phyloP scores from a whole-genome alignment of 2,113 vertebrate species.

The Brachionichthys hirsutus region DNA sequence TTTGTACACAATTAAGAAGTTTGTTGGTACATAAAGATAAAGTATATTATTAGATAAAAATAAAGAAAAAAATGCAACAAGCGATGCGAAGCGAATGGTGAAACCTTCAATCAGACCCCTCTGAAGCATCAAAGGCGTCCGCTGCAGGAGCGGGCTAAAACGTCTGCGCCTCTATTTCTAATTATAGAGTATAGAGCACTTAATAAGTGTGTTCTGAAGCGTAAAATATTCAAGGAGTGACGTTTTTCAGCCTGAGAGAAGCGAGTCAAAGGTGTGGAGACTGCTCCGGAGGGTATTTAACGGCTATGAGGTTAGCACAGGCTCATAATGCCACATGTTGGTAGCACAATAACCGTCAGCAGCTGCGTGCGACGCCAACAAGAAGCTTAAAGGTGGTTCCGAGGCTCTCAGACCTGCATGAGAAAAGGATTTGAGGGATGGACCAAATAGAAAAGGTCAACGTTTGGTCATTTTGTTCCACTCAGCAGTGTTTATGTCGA shows the following conservation, averaged over 20 bases:
- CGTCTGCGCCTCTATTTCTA: not conserved
- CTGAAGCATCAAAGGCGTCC: not conserved
- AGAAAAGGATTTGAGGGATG: conserved; percentile 24
- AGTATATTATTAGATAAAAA: too few species aligned
- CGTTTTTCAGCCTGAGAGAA: conserved; percentile 58
- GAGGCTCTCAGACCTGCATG: conserved; percentile 24
- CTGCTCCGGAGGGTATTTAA: conserved; percentile 45
- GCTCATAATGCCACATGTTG: conserved; percentile 39
- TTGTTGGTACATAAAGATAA: too few species aligned
- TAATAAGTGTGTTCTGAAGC: not conserved
- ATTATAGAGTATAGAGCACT: not conserved
- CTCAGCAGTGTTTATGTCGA: conserved; percentile 74
- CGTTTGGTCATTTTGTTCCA: conserved; percentile 68
- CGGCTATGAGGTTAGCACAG: conserved; percentile 55
- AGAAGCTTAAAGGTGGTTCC: conserved; percentile 48
- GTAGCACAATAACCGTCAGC: conserved; percentile 18
- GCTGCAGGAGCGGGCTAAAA: not conserved
- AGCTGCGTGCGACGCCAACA: conserved; percentile 8
- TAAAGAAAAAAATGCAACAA: too few species aligned
- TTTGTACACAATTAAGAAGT: too few species aligned
- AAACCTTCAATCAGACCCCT: conserved; percentile 11
- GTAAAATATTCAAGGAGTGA: not conserved
- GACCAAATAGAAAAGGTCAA: conserved; percentile 51
- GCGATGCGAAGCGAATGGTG: too few species aligned
- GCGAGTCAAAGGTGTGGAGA: conserved; percentile 60